Evolutionary conservation across 2,113 vertebrate genomes (phyloP).

Genomic region (Brachypteracias leptosomus): DNA sequence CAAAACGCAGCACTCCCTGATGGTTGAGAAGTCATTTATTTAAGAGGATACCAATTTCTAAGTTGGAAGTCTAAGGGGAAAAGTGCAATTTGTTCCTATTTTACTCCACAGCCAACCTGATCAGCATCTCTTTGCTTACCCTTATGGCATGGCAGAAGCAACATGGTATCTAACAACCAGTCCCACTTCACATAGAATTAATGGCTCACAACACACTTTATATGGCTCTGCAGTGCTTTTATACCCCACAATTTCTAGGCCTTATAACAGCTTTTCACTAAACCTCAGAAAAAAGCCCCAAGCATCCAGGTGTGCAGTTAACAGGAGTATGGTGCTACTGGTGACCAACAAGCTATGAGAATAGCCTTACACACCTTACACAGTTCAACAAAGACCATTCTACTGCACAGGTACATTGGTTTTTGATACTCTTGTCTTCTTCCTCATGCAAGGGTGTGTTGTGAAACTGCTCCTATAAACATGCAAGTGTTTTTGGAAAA

Average conservation of each 20-base stretch:
- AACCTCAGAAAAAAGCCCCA: too few species aligned
- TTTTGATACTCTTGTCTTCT: rapidly evolving
- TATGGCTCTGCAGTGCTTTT: background rate
- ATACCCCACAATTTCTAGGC: too few species aligned
- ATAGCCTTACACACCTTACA: background rate
- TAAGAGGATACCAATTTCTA: background rate
- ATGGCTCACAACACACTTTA: rapidly evolving
- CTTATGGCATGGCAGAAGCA: background rate
- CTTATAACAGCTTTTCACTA: background rate
- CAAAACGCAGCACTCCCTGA: background rate
- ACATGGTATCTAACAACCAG: rapidly evolving
- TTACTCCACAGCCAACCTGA: background rate
- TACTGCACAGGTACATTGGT: rapidly evolving
- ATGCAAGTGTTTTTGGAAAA: background rate
- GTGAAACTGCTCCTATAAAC: background rate
- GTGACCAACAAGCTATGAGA: background rate
- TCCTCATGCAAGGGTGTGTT: rapidly evolving
- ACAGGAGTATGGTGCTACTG: too few species aligned
- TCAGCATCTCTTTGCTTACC: background rate
- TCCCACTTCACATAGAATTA: background rate
- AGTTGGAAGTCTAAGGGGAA: background rate
- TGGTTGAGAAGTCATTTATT: background rate
- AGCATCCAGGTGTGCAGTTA: rapidly evolving
- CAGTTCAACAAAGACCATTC: background rate
- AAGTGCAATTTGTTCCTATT: background rate